Percentiles rank a stretch among this genome's conserved stretches.
Conservation (phyloP, 2,797 vertebrate species). For the Spheniscus humboldti region DNA sequence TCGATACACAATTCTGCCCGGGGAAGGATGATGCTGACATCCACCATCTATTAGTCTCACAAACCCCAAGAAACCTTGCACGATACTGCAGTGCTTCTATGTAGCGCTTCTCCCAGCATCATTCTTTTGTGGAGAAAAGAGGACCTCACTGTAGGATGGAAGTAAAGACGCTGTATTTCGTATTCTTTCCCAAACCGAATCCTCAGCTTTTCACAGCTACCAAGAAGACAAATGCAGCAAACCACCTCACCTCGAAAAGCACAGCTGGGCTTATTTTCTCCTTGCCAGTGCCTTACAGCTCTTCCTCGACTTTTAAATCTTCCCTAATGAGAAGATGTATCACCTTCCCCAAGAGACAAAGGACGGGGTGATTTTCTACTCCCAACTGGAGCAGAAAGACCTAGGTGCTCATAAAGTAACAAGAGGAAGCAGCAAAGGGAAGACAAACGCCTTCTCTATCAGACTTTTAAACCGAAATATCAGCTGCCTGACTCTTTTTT, state of each 20-base stretch:
- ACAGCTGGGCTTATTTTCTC: not conserved
- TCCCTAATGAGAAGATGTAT: not conserved
- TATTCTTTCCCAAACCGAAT: not conserved
- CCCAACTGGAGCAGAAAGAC: not conserved
- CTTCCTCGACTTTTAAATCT: not conserved
- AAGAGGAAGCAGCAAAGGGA: not conserved
- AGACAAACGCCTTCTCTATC: not conserved
- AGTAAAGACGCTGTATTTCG: accelerated
- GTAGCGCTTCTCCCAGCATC: not conserved
- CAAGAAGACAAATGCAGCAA: not conserved
- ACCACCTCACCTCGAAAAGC: not conserved
- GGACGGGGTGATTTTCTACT: not conserved
- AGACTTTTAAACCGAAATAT: not conserved
- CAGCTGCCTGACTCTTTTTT: not conserved
- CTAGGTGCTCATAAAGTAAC: not conserved
- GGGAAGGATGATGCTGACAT: not conserved
- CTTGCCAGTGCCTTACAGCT: not conserved
- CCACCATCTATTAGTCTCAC: not conserved
- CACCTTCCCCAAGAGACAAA: not conserved
- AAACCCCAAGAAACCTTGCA: not conserved
- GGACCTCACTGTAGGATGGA: not conserved
- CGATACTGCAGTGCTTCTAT: not conserved
- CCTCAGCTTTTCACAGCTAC: not conserved
- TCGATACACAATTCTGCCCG: not conserved
- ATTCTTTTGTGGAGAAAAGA: not conserved